Conservation (phyloP, 2,888 invertebrate species). For the Chalcosyrphus nemorum region DNA sequence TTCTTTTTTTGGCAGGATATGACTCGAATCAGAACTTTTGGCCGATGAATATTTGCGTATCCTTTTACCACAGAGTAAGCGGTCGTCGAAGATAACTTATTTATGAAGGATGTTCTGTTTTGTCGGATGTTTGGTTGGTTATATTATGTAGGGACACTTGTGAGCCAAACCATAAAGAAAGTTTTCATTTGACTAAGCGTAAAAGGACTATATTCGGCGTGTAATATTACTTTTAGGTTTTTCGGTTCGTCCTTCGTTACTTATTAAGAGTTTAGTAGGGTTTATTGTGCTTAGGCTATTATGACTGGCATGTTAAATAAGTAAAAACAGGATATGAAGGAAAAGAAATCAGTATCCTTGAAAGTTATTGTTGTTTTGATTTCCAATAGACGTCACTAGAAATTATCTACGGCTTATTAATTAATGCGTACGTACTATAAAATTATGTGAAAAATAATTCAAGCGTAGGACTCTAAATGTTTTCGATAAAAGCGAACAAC, state of each 20-base stretch:
- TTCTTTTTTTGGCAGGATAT: conserved; percentile 22
- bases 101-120: conserved; percentile 11
- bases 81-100: conserved; percentile 28
- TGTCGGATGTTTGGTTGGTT: neutral
- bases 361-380: too few relatives aligned
- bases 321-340: neutral
- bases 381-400: too few relatives aligned
- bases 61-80: neutral
- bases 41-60: neutral
- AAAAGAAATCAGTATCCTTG: neutral
- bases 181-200: conserved; percentile 30
- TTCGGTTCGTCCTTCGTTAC: conserved; percentile 2
- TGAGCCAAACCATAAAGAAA: conserved; percentile 23
- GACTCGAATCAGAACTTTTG: conserved; percentile 6
- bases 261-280: neutral
- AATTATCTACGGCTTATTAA: neutral
- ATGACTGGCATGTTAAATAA: neutral
- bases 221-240: neutral
- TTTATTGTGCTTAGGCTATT: neutral
- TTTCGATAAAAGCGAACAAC: neutral
- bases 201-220: conserved; percentile 1
- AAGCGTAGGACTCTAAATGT: neutral
- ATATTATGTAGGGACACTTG: conserved; percentile 15
- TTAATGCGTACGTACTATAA: neutral
- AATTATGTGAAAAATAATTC: neutral